These are phyloP conservation scores for Epinotia brunnichana DNA, from an alignment of 2,888 invertebrate species.

Conservation along the genomic window DNA sequence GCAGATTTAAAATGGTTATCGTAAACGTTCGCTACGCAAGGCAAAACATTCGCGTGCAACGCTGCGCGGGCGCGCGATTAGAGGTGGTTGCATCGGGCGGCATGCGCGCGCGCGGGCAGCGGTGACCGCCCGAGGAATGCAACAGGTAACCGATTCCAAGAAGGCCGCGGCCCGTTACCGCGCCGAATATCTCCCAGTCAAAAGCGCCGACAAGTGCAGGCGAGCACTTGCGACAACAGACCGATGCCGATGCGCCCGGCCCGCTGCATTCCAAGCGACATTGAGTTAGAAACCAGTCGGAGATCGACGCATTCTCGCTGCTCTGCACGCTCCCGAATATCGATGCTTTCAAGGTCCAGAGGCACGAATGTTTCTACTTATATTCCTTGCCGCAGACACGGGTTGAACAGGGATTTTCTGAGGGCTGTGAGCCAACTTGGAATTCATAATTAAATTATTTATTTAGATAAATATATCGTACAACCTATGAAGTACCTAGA, in stretches of 20 bases:
- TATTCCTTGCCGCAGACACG: not conserved
- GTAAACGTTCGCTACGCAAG: slow-evolving; percentile 7
- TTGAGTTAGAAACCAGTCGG: slow-evolving; percentile 81
- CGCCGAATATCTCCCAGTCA: slow-evolving; percentile 83
- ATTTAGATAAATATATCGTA: not conserved
- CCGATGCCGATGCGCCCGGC: slow-evolving; percentile 69
- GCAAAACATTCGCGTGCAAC: slow-evolving; percentile 37
- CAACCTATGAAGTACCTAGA: not conserved
- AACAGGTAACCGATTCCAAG: slow-evolving; percentile 84
- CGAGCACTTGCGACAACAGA: slow-evolving; percentile 81
- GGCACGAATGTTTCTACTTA: slow-evolving; percentile 2
- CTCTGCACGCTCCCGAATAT: slow-evolving; percentile 49
- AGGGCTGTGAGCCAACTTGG: not conserved
- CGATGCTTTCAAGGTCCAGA: slow-evolving; percentile 29
- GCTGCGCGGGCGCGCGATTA: slow-evolving; percentile 28
- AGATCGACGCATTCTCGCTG: slow-evolving; percentile 71
- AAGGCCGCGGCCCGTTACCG: slow-evolving; percentile 83
- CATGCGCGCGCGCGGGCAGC: slow-evolving; percentile 51
- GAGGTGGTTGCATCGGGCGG: slow-evolving; percentile 53
- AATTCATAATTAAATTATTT: not conserved
- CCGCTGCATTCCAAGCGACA: slow-evolving; percentile 80
- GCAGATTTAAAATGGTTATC: not conserved
- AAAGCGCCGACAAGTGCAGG: slow-evolving; percentile 82
- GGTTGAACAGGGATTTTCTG: not conserved
- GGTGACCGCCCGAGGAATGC: slow-evolving; percentile 78